phyloP scores from a whole-genome alignment of 1,140 invertebrate species.

The Pachypeltis micranthus region DNA sequence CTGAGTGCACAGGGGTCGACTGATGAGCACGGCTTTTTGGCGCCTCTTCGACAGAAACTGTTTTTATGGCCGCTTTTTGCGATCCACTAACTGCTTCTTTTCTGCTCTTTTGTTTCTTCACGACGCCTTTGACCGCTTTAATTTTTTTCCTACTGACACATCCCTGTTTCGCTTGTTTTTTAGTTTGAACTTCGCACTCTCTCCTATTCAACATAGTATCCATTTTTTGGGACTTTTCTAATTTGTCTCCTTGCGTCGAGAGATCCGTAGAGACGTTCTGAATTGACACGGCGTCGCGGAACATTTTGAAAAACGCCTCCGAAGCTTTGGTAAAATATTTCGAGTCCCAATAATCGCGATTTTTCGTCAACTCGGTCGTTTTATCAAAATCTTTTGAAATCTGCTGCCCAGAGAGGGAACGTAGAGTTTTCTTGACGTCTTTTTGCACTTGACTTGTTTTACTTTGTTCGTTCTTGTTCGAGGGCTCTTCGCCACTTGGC shows the following conservation, averaged over 20 bases:
- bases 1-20: neutral
- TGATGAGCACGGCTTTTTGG: neutral
- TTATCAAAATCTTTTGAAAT: neutral
- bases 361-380: neutral
- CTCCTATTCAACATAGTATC: neutral
- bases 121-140: neutral
- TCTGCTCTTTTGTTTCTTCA: neutral
- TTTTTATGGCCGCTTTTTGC: too few relatives aligned
- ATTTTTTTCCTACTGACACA: neutral
- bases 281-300: neutral
- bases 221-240: neutral
- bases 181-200: neutral
- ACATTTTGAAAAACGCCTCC: neutral
- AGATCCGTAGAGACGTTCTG: too few relatives aligned
- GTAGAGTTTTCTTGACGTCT: too few relatives aligned
- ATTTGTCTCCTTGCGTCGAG: too few relatives aligned
- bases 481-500: neutral
- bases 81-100: too few relatives aligned
- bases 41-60: neutral
- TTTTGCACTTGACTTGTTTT: neutral
- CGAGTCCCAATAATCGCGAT: neutral
- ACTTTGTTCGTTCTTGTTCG: neutral
- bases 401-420: too few relatives aligned
- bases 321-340: constrained; percentile 1
- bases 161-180: neutral